Conservation (phyloP, 2,888 invertebrate genomes). For the Caenorhabditis afra region DNA sequence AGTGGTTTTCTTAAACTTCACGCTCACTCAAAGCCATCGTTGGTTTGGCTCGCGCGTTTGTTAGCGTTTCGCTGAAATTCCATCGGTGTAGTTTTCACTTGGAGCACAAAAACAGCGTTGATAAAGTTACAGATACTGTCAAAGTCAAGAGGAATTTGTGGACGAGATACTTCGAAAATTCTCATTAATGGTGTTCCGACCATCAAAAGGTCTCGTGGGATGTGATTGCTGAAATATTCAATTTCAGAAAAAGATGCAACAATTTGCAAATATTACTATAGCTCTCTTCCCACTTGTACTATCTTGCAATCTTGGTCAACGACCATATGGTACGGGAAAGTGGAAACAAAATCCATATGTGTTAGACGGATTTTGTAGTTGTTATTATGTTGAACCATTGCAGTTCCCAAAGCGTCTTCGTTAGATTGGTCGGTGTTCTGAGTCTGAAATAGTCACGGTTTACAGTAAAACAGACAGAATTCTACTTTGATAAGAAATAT, state of each 20-base stretch:
- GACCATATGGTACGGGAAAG: conserved; percentile 77
- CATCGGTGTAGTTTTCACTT: conserved; percentile 70
- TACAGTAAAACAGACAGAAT: neutral
- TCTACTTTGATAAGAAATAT: conserved; percentile 73
- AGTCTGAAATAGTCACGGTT: conserved; percentile 31
- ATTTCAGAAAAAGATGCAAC: neutral
- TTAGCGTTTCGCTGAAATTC: conserved; percentile 59
- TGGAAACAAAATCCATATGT: conserved; percentile 66
- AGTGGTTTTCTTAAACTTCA: no score
- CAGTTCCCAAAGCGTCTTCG: conserved; percentile 61
- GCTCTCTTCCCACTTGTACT: conserved; percentile 76
- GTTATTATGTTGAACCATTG: conserved; percentile 45
- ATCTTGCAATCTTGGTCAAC: conserved; percentile 78
- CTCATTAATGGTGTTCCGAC: conserved; percentile 76
- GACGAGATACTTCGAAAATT: conserved; percentile 77
- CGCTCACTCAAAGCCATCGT: conserved; percentile 17
- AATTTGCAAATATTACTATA: conserved; percentile 67
- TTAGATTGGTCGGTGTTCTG: conserved; percentile 60
- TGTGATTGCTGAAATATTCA: conserved; percentile 70
- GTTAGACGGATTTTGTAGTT: conserved; percentile 61
- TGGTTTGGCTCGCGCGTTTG: conserved; percentile 49
- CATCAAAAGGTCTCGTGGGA: conserved; percentile 73
- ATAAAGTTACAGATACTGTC: conserved; percentile 78
- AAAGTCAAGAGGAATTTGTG: conserved; percentile 80
- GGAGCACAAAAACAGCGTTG: conserved; percentile 76